Base-by-base conservation (phyloP, 2,113 vertebrate genomes). In the Macquaria australasica region DNA sequence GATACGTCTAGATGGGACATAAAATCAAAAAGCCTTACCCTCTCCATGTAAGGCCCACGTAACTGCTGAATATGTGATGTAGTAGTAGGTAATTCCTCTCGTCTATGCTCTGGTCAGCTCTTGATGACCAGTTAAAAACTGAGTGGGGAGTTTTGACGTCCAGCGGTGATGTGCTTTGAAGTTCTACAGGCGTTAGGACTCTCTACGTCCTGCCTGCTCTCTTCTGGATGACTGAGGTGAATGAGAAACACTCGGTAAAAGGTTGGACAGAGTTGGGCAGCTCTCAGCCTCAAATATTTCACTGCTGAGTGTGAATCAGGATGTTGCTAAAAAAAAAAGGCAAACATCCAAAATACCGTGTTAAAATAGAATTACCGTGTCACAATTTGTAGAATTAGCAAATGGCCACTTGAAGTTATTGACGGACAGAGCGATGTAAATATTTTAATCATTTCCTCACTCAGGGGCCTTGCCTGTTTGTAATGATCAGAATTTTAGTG, bases 401-500 rank as follows among this genome's bases (percentile, higher is more conserved):
- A 70, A 81, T 31, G 5, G 25, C 8, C 28, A 39, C 25, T 53
- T 28, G 20, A 37, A 28, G 53, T 73, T 53, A 37, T 4, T 51
- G 34, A 51, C 20, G 28, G 31, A 60, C 5, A 63, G 45, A 73
- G 12, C 12, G 48, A 43, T 55, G 60, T 39, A 59, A 45, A 72
- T 51, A 11, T 73, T 67, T 77, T 41, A 62, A n/a, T 85, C 3
- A 37, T 50, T 23, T 63, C 14, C 23, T 79, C 56, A 71, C 11
- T 73, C 31, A 12, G 12, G 12, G 11, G 20, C 23, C 41, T 59
- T 16, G 41, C 41, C 56, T 43, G 55, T 81, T 63, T 83, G 45
- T 39, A 75, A 72, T 77, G 72, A 81, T 66, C 37, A 69, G 12
- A 11, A 62, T 79, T 83, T 68, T 12, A 53, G 11, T 53, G 58